A percentile compares a stretch with the other conserved stretches of the same genome.
These are phyloP conservation scores for Acropora yongei DNA, from an alignment of 64 coral and sea anemone species.

Conservation along the genomic window DNA sequence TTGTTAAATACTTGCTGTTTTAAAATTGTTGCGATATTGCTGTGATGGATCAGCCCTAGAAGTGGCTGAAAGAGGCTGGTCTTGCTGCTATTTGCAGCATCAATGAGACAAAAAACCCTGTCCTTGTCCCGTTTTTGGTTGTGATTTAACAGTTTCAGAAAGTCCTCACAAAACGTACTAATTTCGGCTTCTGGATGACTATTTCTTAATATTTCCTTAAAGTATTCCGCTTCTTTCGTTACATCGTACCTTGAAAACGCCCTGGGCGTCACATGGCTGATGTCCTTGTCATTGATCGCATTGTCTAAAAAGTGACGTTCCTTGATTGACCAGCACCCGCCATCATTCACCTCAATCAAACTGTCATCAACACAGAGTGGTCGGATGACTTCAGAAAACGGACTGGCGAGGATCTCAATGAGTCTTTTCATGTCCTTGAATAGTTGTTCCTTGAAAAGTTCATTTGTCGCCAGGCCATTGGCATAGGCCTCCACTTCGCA, in stretches of 20 bases:
- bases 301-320: neutral
- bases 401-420: too few relatives aligned
- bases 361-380: too few relatives aligned
- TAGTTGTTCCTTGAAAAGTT: too few relatives aligned
- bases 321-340: too few relatives aligned
- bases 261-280: neutral
- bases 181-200: neutral
- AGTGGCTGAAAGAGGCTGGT: neutral
- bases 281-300: neutral
- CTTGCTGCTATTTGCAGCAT: slow-evolving; percentile 7
- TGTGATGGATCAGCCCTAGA: neutral
- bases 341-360: too few relatives aligned
- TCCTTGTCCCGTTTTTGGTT: neutral
- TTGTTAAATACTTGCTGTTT: slow-evolving; percentile 53
- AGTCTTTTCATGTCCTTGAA: too few relatives aligned
- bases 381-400: too few relatives aligned
- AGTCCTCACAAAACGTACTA: neutral
- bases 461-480: neutral
- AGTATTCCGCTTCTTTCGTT: neutral
- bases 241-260: neutral
- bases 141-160: neutral
- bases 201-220: neutral
- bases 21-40: neutral
- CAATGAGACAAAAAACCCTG: neutral
- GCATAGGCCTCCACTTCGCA: neutral